Evolutionary conservation across 2,888 invertebrate genomes (phyloP), one percentile per base, ranked within the genome.

Genomic region (Bombyx huttoni): DNA sequence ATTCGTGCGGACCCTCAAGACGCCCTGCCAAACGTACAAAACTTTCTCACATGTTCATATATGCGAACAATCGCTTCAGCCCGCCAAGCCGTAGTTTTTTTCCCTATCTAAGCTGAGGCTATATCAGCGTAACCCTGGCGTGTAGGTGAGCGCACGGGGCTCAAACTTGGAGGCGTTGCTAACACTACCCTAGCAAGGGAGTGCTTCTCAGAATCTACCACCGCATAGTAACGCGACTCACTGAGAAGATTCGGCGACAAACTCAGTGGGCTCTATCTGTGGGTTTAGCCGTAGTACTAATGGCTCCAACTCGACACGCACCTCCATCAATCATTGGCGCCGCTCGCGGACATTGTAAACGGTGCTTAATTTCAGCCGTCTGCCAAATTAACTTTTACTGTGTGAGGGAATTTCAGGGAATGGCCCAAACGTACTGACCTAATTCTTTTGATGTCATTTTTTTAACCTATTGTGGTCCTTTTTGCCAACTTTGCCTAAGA

Each of bases 281-380:
- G n/a, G n/a, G n/a, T n/a, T n/a, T n/a, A 7, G 3, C 12, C 63
- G 61, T 59, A 46, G 0, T 5, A 58, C 64, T 62, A 35, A n/a
- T 58, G 59, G 69, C 72, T 63, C 49, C 45, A 57, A 40, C 52
- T 49, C 58, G 58, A 61, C 62, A 61, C 63, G 61, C 63, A 69
- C 72, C 73, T 68, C 71, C 78, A 76, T 82, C 78, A 79, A 79
- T 82, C 80, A 81, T 70, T 70, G 73, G 67, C 72, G 70, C 68
- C 70, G 64, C 63, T 58, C 59, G 65, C 67, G 73, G 74, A 72
- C 76, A 75, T 67, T 78, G 78, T 78, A 75, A 76, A 77, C 75
- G 74, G 66, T 62, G 69, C 72, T 75, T 77, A 78, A 78, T 78
- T 78, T 68, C 61, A 67, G 67, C 59, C 67, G 68, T 65, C 69